Base-by-base conservation (phyloP, 64 coral and sea anemone genomes). In the Exaiptasia diaphana region DNA sequence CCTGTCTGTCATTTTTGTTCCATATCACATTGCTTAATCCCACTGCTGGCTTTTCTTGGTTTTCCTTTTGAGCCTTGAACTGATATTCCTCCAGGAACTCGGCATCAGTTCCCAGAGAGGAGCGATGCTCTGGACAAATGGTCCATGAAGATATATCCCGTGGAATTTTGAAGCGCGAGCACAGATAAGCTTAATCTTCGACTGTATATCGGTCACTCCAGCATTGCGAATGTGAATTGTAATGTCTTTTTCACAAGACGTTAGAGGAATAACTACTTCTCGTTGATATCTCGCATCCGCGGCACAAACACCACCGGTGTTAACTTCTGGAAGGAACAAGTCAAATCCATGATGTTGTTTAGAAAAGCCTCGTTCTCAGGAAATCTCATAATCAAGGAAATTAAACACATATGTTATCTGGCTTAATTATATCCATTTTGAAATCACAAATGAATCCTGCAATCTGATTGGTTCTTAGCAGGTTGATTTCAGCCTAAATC, bases 61-160 rank as follows among this genome's bases (percentile, higher is more conserved):
- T 87, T 70, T 2, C 68, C 54, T 23, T 26, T 76, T 26, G 73
- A 28, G 22, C 53, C 74, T 30, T 78, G 71, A 72, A 61, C 73
- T 6, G 84, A 45, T 13, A 78, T 48, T 33, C 73, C 73, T 37
- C 53, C 41, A 14, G 64, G 86, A 22, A 80, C 86, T 17, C 64
- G 63, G 26, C 73, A 87, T 87, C 84, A 26, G 56, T 78, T 54
- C 84, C 56, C 33, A 77, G 54, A 22, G 43, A 77, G 54, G 58
- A 87, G 30, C 84, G 84, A 68, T 87, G 84, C 5, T 57, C 40
- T 25, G 61, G 84, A 41, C 84, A 78, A 44, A 85, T 75, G 24
- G 69, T 85, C 71, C 74, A 78, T 22, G 60, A 3, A 14, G 74
- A 50, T 65, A 87, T 65, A 28, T 87, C 73, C 15, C 56, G 71